Evolutionary conservation across 2,797 vertebrate genomes (phyloP).

Genomic region (Neomorphus geoffroyi): DNA sequence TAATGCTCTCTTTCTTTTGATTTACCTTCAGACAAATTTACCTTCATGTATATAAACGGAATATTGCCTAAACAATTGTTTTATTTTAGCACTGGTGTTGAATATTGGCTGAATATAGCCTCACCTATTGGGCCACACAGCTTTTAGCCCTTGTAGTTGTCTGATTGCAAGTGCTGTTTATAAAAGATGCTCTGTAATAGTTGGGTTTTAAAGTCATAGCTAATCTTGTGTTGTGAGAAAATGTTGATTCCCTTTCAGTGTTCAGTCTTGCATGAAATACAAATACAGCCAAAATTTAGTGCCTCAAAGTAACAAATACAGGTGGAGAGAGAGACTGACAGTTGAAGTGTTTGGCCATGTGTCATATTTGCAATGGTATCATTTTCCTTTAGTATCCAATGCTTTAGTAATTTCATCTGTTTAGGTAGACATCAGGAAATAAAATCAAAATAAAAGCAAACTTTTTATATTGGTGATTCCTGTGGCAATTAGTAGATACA

Average conservation of each 20-base stretch:
- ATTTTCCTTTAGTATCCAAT: neutral
- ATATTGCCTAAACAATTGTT: neutral
- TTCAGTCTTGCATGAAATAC: neutral
- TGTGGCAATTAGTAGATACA: neutral
- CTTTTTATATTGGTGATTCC: neutral
- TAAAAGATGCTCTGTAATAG: neutral
- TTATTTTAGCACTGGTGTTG: neutral
- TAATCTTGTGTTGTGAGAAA: neutral
- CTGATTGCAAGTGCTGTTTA: neutral
- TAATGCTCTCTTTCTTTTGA: neutral
- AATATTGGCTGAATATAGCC: neutral
- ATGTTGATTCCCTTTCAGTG: neutral
- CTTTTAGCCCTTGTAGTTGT: neutral
- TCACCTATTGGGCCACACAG: neutral
- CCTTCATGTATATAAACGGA: neutral
- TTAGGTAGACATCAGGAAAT: neutral
- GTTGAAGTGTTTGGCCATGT: neutral
- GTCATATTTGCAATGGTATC: neutral
- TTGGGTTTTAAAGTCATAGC: neutral
- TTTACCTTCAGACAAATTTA: neutral
- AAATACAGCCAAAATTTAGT: neutral
- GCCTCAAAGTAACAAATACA: neutral
- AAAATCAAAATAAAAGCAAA: neutral
- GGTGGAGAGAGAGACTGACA: neutral
- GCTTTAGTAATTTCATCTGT: neutral